phyloP scores from a whole-genome alignment of 2,797 vertebrate species.

The Dryobates pubescens region DNA sequence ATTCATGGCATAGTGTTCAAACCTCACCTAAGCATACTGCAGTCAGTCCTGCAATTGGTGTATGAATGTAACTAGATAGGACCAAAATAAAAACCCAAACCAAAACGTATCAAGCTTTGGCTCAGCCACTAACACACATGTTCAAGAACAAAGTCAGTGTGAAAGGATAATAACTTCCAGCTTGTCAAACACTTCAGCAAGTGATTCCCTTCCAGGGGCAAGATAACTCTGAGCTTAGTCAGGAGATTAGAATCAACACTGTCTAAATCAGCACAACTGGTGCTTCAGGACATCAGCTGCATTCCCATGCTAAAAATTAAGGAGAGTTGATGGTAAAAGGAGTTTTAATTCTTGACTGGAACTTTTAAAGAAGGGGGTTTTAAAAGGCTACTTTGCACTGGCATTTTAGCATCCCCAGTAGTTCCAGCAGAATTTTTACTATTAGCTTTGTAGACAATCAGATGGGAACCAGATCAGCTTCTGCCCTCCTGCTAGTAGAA shows the following conservation, averaged over 20 bases:
- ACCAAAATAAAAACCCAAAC: background rate
- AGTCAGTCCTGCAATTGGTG: background rate
- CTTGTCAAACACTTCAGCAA: background rate
- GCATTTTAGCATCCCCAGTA: background rate
- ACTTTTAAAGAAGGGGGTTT: background rate
- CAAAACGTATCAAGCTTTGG: background rate
- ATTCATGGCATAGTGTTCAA: background rate
- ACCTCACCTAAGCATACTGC: background rate
- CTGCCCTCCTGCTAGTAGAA: background rate
- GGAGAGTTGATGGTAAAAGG: background rate
- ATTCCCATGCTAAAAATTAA: background rate
- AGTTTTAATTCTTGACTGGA: background rate
- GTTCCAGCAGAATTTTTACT: background rate
- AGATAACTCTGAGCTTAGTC: background rate
- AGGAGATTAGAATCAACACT: background rate
- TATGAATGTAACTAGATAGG: background rate
- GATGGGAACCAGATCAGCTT: slow-evolving; percentile 20
- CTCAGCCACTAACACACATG: background rate
- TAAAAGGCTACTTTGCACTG: background rate
- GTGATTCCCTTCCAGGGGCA: background rate
- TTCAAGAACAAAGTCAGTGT: background rate
- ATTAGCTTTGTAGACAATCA: background rate
- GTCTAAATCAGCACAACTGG: background rate
- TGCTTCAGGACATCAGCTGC: background rate
- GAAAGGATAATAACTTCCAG: background rate